Conservation (phyloP, 2,888 invertebrate genomes). For the Laspeyria flexula region DNA sequence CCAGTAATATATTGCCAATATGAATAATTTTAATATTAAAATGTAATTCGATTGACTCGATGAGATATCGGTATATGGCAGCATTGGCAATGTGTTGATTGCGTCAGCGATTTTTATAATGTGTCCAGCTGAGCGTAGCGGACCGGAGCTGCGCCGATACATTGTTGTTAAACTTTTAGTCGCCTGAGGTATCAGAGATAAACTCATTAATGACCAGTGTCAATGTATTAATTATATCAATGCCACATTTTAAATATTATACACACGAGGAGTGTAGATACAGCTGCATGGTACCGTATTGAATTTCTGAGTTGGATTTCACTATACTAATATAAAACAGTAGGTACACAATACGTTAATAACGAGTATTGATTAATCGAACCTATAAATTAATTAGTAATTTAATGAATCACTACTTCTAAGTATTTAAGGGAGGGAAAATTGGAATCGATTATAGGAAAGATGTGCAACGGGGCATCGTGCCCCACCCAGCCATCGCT, state of each 20-base stretch:
- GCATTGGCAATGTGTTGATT: slow-evolving; percentile 31
- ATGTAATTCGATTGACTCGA: slow-evolving; percentile 51
- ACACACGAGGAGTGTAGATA: too few species aligned
- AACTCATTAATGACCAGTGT: too few species aligned
- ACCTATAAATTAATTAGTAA: too few species aligned
- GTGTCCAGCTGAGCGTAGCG: slow-evolving; percentile 6
- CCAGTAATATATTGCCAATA: slow-evolving; percentile 41
- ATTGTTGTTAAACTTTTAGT: slow-evolving; percentile 39
- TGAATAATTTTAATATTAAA: slow-evolving; percentile 59
- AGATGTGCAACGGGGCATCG: neutral
- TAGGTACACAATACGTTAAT: too few species aligned
- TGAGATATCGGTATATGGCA: slow-evolving; percentile 41
- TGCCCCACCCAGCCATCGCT: neutral
- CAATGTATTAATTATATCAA: too few species aligned
- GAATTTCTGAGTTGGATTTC: too few species aligned
- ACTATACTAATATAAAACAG: too few species aligned
- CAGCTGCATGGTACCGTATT: too few species aligned
- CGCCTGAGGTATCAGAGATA: too few species aligned
- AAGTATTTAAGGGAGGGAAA: neutral
- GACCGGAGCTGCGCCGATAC: neutral
- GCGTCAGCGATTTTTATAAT: slow-evolving; percentile 33
- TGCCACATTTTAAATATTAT: too few species aligned
- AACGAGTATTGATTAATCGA: too few species aligned
- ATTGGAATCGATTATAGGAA: neutral
- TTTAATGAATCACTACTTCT: neutral